Percentiles rank a stretch among this genome's conserved stretches.
phyloP scores from a whole-genome alignment of 1,140 invertebrate species.

The Sycophila sp. region DNA sequence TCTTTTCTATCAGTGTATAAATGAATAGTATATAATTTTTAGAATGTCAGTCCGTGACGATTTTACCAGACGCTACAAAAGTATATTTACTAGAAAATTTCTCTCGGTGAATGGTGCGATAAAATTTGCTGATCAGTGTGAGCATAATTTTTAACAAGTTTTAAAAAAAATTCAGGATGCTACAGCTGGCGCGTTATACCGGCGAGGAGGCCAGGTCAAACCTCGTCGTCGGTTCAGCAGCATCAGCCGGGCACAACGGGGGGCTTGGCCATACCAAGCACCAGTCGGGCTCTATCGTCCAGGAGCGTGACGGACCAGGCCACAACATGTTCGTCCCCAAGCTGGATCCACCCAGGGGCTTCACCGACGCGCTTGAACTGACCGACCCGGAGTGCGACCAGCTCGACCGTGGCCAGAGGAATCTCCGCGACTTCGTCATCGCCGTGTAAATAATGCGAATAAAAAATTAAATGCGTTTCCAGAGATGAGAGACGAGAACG shows the following conservation, averaged over 20 bases:
- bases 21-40: too few relatives aligned
- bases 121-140: too few relatives aligned
- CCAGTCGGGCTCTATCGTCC: conserved; percentile 63
- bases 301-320: conserved; percentile 65
- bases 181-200: conserved; percentile 66
- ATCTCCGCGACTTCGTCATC: conserved; percentile 65
- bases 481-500: conserved; percentile 1
- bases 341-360: conserved; percentile 70
- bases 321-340: conserved; percentile 69
- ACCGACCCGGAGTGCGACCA: conserved; percentile 67
- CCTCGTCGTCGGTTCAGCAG: conserved; percentile 35
- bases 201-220: conserved; percentile 65
- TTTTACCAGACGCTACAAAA: too few relatives aligned
- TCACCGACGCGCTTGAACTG: conserved; percentile 70
- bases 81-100: too few relatives aligned
- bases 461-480: conserved; percentile 43
- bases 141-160: too few relatives aligned
- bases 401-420: conserved; percentile 60
- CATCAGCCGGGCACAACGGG: conserved; percentile 49
- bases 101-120: too few relatives aligned
- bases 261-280: conserved; percentile 64
- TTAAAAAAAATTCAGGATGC: conserved; percentile 62
- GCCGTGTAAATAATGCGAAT: conserved; percentile 63
- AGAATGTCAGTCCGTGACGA: too few relatives aligned
- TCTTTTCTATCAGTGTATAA: too few relatives aligned